Evolutionary conservation across 2,113 vertebrate genomes (phyloP).

Genomic region (Ophthalmolycus amberensis): DNA sequence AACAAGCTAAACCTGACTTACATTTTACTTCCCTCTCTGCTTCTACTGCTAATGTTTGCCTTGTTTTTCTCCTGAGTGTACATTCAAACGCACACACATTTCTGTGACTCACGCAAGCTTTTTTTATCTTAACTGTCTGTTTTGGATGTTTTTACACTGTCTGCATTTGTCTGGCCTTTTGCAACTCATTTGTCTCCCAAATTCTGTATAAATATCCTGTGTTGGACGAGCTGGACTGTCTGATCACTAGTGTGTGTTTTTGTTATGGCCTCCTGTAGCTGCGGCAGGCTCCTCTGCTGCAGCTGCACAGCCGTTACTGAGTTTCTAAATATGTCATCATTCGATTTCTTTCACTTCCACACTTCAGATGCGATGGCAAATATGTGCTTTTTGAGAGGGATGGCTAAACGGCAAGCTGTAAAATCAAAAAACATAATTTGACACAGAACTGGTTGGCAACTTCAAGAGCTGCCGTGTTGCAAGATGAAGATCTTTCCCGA

Average conservation of each 20-base stretch:
- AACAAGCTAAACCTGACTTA: slow-evolving; percentile 52
- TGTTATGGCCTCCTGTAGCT: neutral
- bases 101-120: slow-evolving; percentile 38
- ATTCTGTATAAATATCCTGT: neutral
- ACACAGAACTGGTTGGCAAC: neutral
- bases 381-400: neutral
- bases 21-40: slow-evolving; percentile 51
- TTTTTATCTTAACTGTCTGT: slow-evolving; percentile 13
- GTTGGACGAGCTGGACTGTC: neutral
- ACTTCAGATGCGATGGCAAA: slow-evolving; percentile 13
- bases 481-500: neutral
- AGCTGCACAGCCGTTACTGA: slow-evolving; percentile 38
- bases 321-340: slow-evolving; percentile 59
- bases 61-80: slow-evolving; percentile 11
- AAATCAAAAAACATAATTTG: neutral
- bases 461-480: neutral
- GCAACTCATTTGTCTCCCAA: neutral
- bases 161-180: neutral
- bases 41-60: slow-evolving; percentile 10
- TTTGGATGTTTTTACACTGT: neutral
- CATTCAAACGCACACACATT: slow-evolving; percentile 16
- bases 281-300: neutral
- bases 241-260: neutral
- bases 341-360: slow-evolving; percentile 67
- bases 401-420: neutral